Conservation (phyloP, 2,797 vertebrate genomes). For the Argyrosomus regius region DNA sequence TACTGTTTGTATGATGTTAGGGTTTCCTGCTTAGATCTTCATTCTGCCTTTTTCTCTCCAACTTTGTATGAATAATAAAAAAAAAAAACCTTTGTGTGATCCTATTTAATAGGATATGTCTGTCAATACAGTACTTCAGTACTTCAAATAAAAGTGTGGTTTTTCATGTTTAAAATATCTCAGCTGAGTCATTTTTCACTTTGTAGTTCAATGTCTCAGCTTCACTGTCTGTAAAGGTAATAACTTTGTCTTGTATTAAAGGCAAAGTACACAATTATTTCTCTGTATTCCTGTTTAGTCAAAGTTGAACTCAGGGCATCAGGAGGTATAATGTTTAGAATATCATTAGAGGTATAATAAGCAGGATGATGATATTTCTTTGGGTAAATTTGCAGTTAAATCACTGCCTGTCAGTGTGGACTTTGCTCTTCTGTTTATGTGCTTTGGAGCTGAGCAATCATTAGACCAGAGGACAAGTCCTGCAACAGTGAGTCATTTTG, state of each 20-base stretch:
- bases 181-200: neutral
- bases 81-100: conserved; percentile 39
- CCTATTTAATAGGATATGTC: conserved; percentile 46
- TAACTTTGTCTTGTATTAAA: neutral
- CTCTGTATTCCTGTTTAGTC: conserved; percentile 1
- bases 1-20: conserved; percentile 57
- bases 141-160: conserved; percentile 57
- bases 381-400: neutral
- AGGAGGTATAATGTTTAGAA: neutral
- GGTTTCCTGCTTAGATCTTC: conserved; percentile 37
- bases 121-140: conserved; percentile 14
- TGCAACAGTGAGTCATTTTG: neutral
- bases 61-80: conserved; percentile 32
- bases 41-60: conserved; percentile 26
- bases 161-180: conserved; percentile 45
- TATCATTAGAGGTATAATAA: neutral
- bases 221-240: neutral
- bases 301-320: neutral
- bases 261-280: neutral
- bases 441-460: neutral
- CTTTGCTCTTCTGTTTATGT: neutral
- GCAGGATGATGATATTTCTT: neutral
- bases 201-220: neutral
- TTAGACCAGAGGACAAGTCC: neutral
- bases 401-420: neutral